Evolutionary conservation across 2,113 vertebrate species (phyloP).

Genomic region (Myanophis thanlyinensis): DNA sequence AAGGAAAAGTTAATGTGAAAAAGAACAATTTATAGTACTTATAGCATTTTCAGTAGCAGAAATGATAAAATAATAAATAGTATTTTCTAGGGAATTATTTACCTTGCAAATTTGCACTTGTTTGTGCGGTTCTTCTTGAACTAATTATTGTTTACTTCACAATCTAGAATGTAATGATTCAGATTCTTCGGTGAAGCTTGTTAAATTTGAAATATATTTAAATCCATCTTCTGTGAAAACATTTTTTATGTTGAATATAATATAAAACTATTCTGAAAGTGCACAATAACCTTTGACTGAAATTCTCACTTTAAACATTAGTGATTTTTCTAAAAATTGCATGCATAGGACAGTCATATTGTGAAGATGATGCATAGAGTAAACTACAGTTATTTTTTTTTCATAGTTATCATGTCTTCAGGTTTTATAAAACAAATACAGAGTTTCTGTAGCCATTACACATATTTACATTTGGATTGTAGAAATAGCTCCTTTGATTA

Average conservation of each 20-base stretch:
- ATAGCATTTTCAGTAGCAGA: constrained; percentile 13
- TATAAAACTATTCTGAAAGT: not conserved
- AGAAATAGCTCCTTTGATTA: not conserved
- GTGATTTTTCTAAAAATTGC: constrained; percentile 26
- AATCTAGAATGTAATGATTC: not conserved
- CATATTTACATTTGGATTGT: not conserved
- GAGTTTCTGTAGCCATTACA: not conserved
- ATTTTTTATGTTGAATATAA: constrained; percentile 7
- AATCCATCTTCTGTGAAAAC: not conserved
- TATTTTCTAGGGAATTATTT: constrained; percentile 35
- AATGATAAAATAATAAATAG: constrained; percentile 33
- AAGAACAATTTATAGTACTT: constrained; percentile 8
- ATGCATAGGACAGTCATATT: not conserved
- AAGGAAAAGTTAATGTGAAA: constrained; percentile 31
- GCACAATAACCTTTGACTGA: constrained; percentile 10
- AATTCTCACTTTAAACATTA: not conserved
- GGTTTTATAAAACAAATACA: not conserved
- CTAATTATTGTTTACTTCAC: not conserved
- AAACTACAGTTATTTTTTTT: not conserved
- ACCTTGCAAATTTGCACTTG: constrained; percentile 8
- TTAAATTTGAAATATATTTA: not conserved
- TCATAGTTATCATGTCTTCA: not conserved
- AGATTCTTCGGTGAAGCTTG: not conserved
- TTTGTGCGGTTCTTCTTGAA: not conserved
- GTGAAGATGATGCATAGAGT: constrained; percentile 19